These are phyloP conservation scores for Atopsyche davidsoni DNA, from an alignment of 1,140 invertebrate species.

Conservation along the genomic window DNA sequence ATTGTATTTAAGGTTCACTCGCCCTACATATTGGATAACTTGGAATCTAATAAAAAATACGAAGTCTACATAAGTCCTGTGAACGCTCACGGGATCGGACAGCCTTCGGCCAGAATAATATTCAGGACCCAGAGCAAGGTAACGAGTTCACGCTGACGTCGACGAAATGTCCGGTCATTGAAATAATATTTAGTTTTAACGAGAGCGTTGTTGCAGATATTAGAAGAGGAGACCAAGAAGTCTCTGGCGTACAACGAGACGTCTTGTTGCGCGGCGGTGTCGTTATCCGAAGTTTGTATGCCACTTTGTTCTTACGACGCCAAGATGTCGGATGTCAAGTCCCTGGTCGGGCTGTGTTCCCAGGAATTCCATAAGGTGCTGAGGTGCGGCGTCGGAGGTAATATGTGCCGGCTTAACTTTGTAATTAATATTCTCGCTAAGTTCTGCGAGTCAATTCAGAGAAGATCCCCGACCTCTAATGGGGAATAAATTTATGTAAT, in stretches of 20 bases:
- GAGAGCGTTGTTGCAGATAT: slow-evolving; percentile 37
- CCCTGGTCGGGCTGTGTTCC: slow-evolving; percentile 57
- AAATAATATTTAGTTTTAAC: not conserved
- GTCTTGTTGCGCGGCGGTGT: slow-evolving; percentile 65
- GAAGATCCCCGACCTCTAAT: too few species aligned
- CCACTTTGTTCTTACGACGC: slow-evolving; percentile 78
- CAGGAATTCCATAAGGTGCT: slow-evolving; percentile 63
- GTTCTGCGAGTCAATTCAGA: too few species aligned
- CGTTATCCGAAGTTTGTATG: slow-evolving; percentile 64
- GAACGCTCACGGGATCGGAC: slow-evolving; percentile 71
- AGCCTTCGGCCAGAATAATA: slow-evolving; percentile 64
- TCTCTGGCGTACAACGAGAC: slow-evolving; percentile 66
- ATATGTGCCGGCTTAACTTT: slow-evolving; percentile 1
- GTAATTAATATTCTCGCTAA: not conserved
- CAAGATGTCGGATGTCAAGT: slow-evolving; percentile 67
- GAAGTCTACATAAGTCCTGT: slow-evolving; percentile 77
- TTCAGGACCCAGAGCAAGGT: slow-evolving; percentile 65
- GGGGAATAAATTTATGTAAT: not conserved
- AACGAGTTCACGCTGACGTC: too few species aligned
- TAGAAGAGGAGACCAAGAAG: slow-evolving; percentile 52
- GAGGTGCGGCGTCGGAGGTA: slow-evolving; percentile 47
- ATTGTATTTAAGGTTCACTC: slow-evolving; percentile 51
- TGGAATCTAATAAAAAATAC: slow-evolving; percentile 67
- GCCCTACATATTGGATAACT: slow-evolving; percentile 67
- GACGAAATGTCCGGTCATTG: too few species aligned